Evolutionary conservation across 2,113 vertebrate species (phyloP).

Genomic region (Nannobrachium achirus): DNA sequence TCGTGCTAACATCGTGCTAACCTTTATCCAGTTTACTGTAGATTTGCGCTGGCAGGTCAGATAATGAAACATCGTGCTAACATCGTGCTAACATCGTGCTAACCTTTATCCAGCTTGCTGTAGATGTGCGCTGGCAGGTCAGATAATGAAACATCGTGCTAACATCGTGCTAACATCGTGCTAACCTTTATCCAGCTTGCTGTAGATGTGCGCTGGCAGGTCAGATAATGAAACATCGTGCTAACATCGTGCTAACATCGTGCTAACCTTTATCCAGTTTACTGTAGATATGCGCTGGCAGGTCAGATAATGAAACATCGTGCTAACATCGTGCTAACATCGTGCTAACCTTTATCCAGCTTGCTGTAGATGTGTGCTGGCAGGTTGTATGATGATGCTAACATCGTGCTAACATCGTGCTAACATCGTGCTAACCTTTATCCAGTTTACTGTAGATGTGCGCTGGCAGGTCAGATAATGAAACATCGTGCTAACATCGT

Average conservation of each 20-base stretch:
- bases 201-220: conserved; percentile 80
- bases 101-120: conserved; percentile 68
- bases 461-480: too few relatives aligned
- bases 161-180: not conserved
- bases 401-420: too few relatives aligned
- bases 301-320: too few relatives aligned
- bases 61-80: too few relatives aligned
- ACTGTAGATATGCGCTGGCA: conserved; percentile 52
- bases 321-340: too few relatives aligned
- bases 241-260: too few relatives aligned
- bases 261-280: conserved; percentile 69
- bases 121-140: conserved; percentile 46
- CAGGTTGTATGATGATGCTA: too few relatives aligned
- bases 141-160: too few relatives aligned
- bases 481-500: too few relatives aligned
- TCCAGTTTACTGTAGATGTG: conserved; percentile 71
- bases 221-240: too few relatives aligned
- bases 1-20: conserved; percentile 3
- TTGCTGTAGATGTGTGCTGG: conserved; percentile 61
- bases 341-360: conserved; percentile 65
- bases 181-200: conserved; percentile 82
- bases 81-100: too few relatives aligned
- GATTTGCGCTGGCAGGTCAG: conserved; percentile 34
- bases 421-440: conserved; percentile 39
- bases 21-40: conserved; percentile 72